Evolutionary conservation across 2,797 vertebrate species (phyloP).

Genomic region (Delichon dasypus): DNA sequence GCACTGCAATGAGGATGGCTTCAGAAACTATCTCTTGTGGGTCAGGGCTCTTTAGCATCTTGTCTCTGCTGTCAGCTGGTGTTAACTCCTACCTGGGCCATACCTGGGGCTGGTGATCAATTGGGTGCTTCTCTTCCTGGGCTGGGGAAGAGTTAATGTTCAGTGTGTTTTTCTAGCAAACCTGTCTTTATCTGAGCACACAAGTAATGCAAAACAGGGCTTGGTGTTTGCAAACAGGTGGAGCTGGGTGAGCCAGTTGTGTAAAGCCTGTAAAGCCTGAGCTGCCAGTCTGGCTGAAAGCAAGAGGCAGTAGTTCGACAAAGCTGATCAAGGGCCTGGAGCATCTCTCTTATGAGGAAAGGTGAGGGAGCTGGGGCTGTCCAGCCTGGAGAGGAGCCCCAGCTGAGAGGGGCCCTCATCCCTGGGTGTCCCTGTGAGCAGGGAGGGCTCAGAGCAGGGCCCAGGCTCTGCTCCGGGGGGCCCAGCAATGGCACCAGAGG

Average conservation of each 20-base stretch:
- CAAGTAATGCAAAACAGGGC: background rate
- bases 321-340: background rate
- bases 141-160: background rate
- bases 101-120: background rate
- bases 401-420: background rate
- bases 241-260: background rate
- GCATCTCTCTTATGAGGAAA: rapidly evolving
- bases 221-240: background rate
- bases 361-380: background rate
- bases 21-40: background rate
- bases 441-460: background rate
- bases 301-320: background rate
- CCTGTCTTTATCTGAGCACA: background rate
- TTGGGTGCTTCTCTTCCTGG: background rate
- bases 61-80: background rate
- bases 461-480: background rate
- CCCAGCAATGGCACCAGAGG: background rate
- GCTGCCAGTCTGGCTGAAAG: background rate
- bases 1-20: background rate
- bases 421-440: background rate
- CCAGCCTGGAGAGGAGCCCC: background rate
- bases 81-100: background rate
- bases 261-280: background rate
- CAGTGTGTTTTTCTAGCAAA: background rate
- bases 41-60: background rate